phyloP scores from a whole-genome alignment of 2,113 vertebrate species.

The Syrmaticus mikado region DNA sequence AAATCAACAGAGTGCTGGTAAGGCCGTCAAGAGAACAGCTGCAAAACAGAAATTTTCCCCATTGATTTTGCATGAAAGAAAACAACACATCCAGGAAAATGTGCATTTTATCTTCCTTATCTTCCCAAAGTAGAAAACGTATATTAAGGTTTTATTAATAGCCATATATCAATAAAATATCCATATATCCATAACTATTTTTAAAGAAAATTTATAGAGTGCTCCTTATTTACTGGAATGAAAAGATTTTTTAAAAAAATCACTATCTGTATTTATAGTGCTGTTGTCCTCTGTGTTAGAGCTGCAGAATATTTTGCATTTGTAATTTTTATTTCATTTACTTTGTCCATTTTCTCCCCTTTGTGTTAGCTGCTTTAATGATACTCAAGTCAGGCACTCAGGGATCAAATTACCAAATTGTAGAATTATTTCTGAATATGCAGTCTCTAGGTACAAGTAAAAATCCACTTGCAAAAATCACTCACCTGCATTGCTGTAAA shows the following conservation, averaged over 20 bases:
- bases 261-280: not conserved
- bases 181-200: not conserved
- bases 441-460: not conserved
- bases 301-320: not conserved
- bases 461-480: not conserved
- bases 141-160: not conserved
- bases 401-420: slow-evolving; percentile 12
- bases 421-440: slow-evolving; percentile 12
- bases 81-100: not conserved
- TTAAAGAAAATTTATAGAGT: not conserved
- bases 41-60: not conserved
- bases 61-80: slow-evolving; percentile 10
- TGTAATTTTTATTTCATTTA: not conserved
- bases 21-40: not conserved
- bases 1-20: not conserved
- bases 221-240: not conserved
- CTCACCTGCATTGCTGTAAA: not conserved
- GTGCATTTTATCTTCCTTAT: not conserved
- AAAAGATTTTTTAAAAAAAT: not conserved
- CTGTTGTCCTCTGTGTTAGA: not conserved
- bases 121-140: not conserved
- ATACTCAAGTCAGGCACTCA: not conserved
- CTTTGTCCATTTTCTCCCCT: not conserved
- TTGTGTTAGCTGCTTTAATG: not conserved
- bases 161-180: not conserved